Conservation (phyloP, 2,113 vertebrate genomes). For the Pseudonaja textilis region DNA sequence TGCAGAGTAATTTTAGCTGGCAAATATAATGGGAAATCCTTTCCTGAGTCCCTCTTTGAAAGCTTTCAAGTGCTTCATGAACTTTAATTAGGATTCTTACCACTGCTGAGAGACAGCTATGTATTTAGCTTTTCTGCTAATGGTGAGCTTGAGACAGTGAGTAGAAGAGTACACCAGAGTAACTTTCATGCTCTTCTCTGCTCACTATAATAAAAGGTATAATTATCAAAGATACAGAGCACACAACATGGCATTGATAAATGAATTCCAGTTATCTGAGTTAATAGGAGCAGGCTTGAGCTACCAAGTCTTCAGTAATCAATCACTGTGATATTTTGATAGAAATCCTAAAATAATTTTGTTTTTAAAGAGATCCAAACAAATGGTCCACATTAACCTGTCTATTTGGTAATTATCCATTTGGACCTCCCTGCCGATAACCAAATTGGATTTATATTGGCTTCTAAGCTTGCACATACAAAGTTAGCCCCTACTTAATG, state of each 20-base stretch:
- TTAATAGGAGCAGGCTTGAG: neutral
- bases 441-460: neutral
- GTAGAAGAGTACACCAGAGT: neutral
- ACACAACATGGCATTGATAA: neutral
- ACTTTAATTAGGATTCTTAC: slow-evolving; percentile 26
- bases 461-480: neutral
- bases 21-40: slow-evolving; percentile 26
- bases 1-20: neutral
- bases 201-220: neutral
- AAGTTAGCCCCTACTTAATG: neutral
- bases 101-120: slow-evolving; percentile 9
- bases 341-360: neutral
- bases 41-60: neutral
- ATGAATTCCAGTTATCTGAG: neutral
- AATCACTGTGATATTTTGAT: slow-evolving; percentile 7
- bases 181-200: neutral
- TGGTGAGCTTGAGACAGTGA: neutral
- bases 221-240: neutral
- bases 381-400: neutral
- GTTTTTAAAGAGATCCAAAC: neutral
- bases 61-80: neutral
- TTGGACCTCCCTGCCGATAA: neutral
- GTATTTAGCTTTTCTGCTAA: slow-evolving; percentile 11
- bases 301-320: neutral
- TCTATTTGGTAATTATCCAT: neutral